Percentiles rank a stretch among this genome's conserved stretches.
phyloP scores from a whole-genome alignment of 2,888 invertebrate species.

The Congeria kusceri region DNA sequence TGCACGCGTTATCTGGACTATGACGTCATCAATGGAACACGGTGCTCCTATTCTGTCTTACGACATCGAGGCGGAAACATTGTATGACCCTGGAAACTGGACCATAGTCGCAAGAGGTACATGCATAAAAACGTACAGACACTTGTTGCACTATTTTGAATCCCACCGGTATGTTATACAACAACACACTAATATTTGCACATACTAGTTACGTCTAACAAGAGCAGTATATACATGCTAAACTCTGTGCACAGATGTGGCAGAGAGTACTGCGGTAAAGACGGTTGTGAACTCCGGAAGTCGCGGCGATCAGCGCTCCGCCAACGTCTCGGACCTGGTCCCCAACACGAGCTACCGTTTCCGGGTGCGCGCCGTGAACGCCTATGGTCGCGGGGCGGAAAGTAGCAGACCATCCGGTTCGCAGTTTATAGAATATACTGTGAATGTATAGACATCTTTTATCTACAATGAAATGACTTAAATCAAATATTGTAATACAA shows the following conservation, averaged over 20 bases:
- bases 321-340: constrained; percentile 30
- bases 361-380: constrained; percentile 54
- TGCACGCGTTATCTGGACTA: constrained; percentile 46
- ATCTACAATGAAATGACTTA: too few species aligned
- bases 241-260: constrained; percentile 17
- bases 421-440: too few species aligned
- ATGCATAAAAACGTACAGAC: too few species aligned
- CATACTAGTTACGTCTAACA: too few species aligned
- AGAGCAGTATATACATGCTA: too few species aligned
- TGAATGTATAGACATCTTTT: too few species aligned
- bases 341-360: constrained; percentile 60
- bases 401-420: constrained; percentile 53
- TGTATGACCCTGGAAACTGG: constrained; percentile 45
- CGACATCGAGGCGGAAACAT: constrained; percentile 46
- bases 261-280: constrained; percentile 20
- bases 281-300: constrained; percentile 12
- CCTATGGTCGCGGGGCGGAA: constrained; percentile 39
- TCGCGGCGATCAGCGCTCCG: constrained; percentile 46
- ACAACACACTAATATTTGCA: too few species aligned
- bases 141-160: too few species aligned
- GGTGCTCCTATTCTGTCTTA: constrained; percentile 31
- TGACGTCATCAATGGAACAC: constrained; percentile 24
- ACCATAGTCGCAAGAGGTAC: constrained; percentile 19
- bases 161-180: too few species aligned
- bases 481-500: too few species aligned